Evolutionary conservation across 2,888 invertebrate genomes (phyloP), one percentile per base, ranked within the genome.

Genomic region (Andricus quercusramuli): DNA sequence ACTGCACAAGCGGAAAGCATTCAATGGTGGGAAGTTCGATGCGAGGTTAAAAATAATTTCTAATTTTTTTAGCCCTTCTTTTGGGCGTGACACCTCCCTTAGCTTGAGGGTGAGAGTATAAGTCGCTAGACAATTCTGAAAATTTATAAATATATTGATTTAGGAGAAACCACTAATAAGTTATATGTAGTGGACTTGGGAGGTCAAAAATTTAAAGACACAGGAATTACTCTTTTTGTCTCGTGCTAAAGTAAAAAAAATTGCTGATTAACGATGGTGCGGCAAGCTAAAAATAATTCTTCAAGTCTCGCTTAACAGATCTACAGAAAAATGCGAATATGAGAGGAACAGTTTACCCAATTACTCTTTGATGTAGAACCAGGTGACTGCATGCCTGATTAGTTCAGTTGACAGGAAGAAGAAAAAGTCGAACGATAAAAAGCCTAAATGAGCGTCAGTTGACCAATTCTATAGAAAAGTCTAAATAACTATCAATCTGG

Each of bases 291-390:
- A 25, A 25, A 62, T 9, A 62, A 15, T 62, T 6, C 5, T 25
- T 15, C 6, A 62, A 25, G 25, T 22, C 62, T 59, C 78, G 83
- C 84, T 83, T 83, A 83, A 84, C 83, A 83, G 82, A 84, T 83
- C 76, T 59, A 78, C 51, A 80, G 79, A 79, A 65, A 82, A 83
- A 82, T 80, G 80, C 79, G 77, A 83, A 79, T 78, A 78, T 83
- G 76, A 82, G 82, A 85, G 81, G 81, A 82, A 82, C 80, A 82
- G 80, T 83, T 84, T 84, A 85, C 84, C 84, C 82, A 85, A 83
- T 83, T 85, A 76, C 81, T 83, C 84, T 79, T 85, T 85, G 78
- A 82, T 80, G 84, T 83, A 83, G 84, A 85, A 85, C 84, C 83
- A 79, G 82, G 79, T 79, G 65, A 59, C 79, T 64, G 62, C 77